Percentiles rank a stretch among this genome's conserved stretches.
These are phyloP conservation scores for Ennomos fuscantarius DNA, from an alignment of 2,888 invertebrate species.

Conservation along the genomic window DNA sequence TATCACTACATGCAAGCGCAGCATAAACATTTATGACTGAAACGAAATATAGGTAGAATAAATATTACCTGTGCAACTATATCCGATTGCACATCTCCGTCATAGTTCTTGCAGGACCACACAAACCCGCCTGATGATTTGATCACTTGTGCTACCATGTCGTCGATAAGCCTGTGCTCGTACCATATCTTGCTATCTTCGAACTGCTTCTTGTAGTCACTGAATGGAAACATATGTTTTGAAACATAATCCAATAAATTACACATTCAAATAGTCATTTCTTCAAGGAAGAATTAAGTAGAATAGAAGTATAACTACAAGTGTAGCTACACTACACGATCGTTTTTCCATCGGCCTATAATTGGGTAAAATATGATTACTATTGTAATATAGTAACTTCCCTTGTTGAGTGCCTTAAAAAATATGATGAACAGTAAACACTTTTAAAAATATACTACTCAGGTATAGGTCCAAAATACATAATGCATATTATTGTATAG, in stretches of 20 bases:
- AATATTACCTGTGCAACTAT: slow-evolving; percentile 89
- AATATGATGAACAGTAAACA: too few species aligned
- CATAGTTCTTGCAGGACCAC: slow-evolving; percentile 97
- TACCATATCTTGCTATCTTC: slow-evolving; percentile 94
- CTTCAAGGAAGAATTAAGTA: too few species aligned
- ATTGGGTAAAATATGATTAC: too few species aligned
- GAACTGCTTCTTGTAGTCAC: slow-evolving; percentile 90
- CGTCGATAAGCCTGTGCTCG: slow-evolving; percentile 95
- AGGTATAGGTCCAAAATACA: too few species aligned
- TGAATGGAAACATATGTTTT: slow-evolving; percentile 48
- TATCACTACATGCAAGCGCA: too few species aligned
- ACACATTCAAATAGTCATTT: background rate
- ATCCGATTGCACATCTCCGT: slow-evolving; percentile 96
- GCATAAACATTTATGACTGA: too few species aligned
- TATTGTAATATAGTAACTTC: too few species aligned
- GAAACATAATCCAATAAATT: background rate
- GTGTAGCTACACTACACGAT: background rate
- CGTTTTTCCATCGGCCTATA: too few species aligned
- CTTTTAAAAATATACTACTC: too few species aligned
- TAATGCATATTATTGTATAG: too few species aligned
- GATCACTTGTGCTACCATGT: slow-evolving; percentile 95
- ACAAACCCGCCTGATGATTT: slow-evolving; percentile 95
- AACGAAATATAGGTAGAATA: too few species aligned
- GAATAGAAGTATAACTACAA: background rate
- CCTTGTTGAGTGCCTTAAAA: too few species aligned